These are phyloP conservation scores for Triplophysa tibetana DNA, from an alignment of 2,113 vertebrate species.

Conservation along the genomic window DNA sequence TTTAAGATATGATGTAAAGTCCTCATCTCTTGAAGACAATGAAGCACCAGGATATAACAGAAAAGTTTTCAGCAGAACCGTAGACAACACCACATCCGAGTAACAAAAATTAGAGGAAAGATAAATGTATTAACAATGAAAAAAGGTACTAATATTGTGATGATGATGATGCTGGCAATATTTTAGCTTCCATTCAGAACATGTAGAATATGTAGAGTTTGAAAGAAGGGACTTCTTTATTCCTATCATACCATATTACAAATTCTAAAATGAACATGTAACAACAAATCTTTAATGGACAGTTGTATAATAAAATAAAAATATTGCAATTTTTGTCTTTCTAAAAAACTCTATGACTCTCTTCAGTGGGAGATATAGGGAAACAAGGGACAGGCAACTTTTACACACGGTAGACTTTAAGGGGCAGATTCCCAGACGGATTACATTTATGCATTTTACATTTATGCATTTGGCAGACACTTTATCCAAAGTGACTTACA, in stretches of 20 bases:
- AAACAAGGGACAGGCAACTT: neutral
- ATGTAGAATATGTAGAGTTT: no score
- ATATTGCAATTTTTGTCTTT: no score
- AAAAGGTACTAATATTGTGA: neutral
- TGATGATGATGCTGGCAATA: neutral
- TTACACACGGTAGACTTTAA: neutral
- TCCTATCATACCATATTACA: neutral
- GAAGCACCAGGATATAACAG: slow-evolving; percentile 57
- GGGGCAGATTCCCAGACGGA: no score
- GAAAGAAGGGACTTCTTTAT: no score
- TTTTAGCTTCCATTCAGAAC: no score
- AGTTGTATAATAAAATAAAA: neutral
- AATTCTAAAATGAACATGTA: neutral
- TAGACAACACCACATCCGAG: slow-evolving; percentile 42
- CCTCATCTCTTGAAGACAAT: slow-evolving; percentile 68
- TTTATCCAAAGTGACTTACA: no score
- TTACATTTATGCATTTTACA: no score
- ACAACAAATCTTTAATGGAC: neutral
- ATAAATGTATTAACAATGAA: slow-evolving; percentile 58
- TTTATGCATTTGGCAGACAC: no score
- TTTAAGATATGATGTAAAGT: slow-evolving; percentile 54
- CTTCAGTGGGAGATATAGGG: no score
- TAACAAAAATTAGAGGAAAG: slow-evolving; percentile 61
- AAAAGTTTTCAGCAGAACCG: slow-evolving; percentile 62
- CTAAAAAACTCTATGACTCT: no score